phyloP scores from a whole-genome alignment of 92 coral and sea anemone species.

The Palythoa grandis region DNA sequence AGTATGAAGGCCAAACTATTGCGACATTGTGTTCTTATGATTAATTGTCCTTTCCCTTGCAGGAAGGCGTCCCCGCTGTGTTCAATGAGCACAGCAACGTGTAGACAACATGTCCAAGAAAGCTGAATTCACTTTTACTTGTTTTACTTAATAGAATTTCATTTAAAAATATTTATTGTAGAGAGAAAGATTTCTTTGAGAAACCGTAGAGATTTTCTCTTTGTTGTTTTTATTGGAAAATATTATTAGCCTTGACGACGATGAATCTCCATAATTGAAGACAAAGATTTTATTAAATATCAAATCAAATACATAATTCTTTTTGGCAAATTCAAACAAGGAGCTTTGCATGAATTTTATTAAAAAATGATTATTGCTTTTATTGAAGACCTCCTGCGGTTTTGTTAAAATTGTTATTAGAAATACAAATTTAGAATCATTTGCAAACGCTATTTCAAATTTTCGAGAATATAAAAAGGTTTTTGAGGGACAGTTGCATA shows the following conservation, averaged over 20 bases:
- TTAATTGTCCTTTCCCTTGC: neutral
- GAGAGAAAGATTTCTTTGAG: constrained; percentile 6
- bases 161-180: constrained; percentile 21
- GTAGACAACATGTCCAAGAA: constrained; percentile 22
- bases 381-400: neutral
- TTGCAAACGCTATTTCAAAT: constrained; percentile 25
- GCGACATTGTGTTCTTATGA: neutral
- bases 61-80: constrained; percentile 58
- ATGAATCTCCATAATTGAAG: neutral
- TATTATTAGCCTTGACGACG: neutral
- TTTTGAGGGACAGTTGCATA: neutral
- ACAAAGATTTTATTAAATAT: neutral
- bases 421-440: neutral
- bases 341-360: constrained; percentile 1
- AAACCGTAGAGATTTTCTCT: constrained; percentile 2
- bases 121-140: neutral
- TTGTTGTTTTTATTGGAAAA: neutral
- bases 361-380: neutral
- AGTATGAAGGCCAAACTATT: no score
- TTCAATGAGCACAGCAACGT: constrained; percentile 73
- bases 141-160: neutral
- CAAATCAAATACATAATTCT: neutral
- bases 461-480: neutral
- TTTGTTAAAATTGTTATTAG: neutral
- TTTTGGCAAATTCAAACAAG: neutral